phyloP scores from a whole-genome alignment of 2,888 invertebrate species.

The Calliphora vomitoria region DNA sequence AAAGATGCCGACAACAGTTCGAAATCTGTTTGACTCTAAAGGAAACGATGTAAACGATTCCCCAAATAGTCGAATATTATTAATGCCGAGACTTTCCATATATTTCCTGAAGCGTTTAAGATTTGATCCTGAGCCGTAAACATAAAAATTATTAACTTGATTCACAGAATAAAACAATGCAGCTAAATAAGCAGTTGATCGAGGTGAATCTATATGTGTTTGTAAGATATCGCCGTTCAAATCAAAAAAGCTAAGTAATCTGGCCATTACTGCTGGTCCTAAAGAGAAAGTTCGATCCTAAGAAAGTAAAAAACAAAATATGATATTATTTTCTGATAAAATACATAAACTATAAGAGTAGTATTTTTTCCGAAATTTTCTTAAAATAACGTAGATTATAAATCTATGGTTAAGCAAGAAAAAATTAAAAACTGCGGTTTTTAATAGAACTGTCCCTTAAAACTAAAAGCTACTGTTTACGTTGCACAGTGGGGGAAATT shows the following conservation, averaged over 20 bases:
- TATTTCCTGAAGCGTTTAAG: conserved; percentile 88
- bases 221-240: conserved; percentile 91
- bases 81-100: conserved; percentile 89
- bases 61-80: conserved; percentile 85
- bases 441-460: too few species aligned
- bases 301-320: neutral
- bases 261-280: conserved; percentile 91
- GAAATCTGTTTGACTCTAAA: conserved; percentile 86
- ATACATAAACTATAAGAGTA: too few species aligned
- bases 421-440: too few species aligned
- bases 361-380: too few species aligned
- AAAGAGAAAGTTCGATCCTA: conserved; percentile 92
- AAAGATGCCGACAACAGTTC: conserved; percentile 87
- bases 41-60: conserved; percentile 86
- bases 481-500: too few species aligned
- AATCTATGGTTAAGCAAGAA: too few species aligned
- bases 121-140: conserved; percentile 87
- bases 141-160: conserved; percentile 87
- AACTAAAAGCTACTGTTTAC: too few species aligned
- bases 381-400: too few species aligned
- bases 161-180: conserved; percentile 87
- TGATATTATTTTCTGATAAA: too few species aligned
- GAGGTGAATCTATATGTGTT: conserved; percentile 91
- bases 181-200: conserved; percentile 92
- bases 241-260: conserved; percentile 87